Evolutionary conservation across 1,140 invertebrate species (phyloP).

Genomic region (Periplaneta americana): DNA sequence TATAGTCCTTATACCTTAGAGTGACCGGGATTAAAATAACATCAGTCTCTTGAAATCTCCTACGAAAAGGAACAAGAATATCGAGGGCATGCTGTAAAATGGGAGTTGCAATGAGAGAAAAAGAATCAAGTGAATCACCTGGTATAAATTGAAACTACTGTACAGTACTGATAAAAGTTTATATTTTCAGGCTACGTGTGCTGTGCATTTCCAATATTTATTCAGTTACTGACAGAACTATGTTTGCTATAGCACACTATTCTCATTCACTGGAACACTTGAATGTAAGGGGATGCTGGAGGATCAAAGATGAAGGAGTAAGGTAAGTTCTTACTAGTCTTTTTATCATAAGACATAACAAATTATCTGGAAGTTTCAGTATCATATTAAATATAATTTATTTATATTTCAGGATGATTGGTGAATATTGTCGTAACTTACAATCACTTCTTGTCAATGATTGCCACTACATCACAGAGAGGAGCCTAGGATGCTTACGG

Average conservation of each 20-base stretch:
- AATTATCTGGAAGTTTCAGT: not conserved
- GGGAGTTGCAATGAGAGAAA: too few species aligned
- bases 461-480: constrained; percentile 46
- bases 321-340: constrained; percentile 35
- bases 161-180: constrained; percentile 33
- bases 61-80: too few species aligned
- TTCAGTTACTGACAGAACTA: constrained; percentile 45
- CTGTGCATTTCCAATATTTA: constrained; percentile 46
- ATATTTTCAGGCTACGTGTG: constrained; percentile 15
- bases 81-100: too few species aligned
- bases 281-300: constrained; percentile 45
- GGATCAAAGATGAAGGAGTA: constrained; percentile 48
- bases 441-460: constrained; percentile 41
- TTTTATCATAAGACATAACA: not conserved
- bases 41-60: too few species aligned
- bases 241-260: constrained; percentile 46
- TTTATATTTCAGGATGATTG: constrained; percentile 41
- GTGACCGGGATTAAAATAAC: too few species aligned
- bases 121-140: too few species aligned
- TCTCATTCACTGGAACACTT: constrained; percentile 43
- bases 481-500: constrained; percentile 41
- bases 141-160: too few species aligned
- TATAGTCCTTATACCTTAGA: too few species aligned
- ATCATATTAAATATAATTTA: constrained; percentile 12
- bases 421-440: constrained; percentile 38